Evolutionary conservation across 2,113 vertebrate genomes (phyloP), one percentile per base, ranked within the genome.

Genomic region (Lophius piscatorius): DNA sequence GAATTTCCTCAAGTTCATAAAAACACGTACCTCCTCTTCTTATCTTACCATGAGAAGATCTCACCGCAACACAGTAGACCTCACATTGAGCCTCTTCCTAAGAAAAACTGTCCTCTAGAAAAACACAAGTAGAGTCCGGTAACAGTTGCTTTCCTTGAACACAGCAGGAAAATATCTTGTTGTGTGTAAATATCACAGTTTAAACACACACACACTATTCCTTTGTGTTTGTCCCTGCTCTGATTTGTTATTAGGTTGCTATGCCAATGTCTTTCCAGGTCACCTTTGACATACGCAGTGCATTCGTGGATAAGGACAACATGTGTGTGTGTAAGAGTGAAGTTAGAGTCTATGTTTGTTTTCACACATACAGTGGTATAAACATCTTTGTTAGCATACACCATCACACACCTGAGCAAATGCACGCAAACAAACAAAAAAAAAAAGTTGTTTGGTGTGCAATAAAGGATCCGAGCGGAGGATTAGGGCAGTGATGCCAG

Each of bases 61-160:
- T 65, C 60, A 56, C 24, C 57, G 38, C 13, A 18, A 9, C 65
- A 17, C 38, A 56, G 48, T 46, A 60, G 47, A 77, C 42, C 45
- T 58, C 56, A 51, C 36, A 47, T 64, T 68, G 42, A 47, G 23
- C 64, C 38, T n/a, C 48, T 18, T 59, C 81, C 68, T 74, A 80
- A 84, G 63, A 63, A 63, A 81, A 81, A 68, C 66, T 60, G 51
- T 68, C 68, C 74, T 24, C 54, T 41, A 48, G 64, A 82, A 50
- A 78, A 84, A 84, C 76, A 71, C 69, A 69, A 80, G 85, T 35
- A 80, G 44, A 38, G 54, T 77, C 40, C 44, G 67, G 49, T 55
- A n/a, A n/a, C n/a, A n/a, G n/a, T n/a, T n/a, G n/a, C n/a, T n/a
- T n/a, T n/a, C n/a, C n/a, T n/a, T n/a, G n/a, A n/a, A n/a, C n/a